Percentiles rank a stretch among this genome's conserved stretches.
phyloP scores from a whole-genome alignment of 2,797 vertebrate genomes.

The Liparis tanakae region DNA sequence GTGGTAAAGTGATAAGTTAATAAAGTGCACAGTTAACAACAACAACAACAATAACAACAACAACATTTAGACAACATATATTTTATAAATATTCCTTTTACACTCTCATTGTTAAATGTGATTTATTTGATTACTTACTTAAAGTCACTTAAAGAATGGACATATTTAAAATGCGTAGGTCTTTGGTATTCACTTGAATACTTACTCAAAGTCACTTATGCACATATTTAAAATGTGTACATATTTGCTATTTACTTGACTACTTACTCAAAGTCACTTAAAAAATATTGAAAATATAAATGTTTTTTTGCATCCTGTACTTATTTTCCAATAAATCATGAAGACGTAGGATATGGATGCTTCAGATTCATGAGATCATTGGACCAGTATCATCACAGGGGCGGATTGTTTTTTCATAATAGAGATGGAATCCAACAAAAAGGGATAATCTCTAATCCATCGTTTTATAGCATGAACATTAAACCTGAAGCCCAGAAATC shows the following conservation, averaged over 20 bases:
- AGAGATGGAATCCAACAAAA: neutral
- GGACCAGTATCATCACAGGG: neutral
- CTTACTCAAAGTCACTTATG: neutral
- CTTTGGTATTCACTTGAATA: neutral
- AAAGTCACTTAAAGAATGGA: neutral
- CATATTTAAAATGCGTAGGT: neutral
- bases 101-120: neutral
- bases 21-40: too few species aligned
- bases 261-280: neutral
- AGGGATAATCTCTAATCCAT: constrained; percentile 39
- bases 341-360: neutral
- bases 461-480: constrained; percentile 16
- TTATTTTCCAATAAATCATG: neutral
- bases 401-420: constrained; percentile 19
- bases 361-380: neutral
- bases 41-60: too few species aligned
- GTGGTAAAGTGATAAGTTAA: too few species aligned
- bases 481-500: constrained; percentile 2
- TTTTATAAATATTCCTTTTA: neutral
- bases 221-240: neutral
- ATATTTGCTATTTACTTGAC: neutral
- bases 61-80: too few species aligned
- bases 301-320: neutral
- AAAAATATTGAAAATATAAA: neutral
- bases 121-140: neutral